Base-by-base conservation (phyloP, 2,797 vertebrate genomes). In the Enteromius radiatus region DNA sequence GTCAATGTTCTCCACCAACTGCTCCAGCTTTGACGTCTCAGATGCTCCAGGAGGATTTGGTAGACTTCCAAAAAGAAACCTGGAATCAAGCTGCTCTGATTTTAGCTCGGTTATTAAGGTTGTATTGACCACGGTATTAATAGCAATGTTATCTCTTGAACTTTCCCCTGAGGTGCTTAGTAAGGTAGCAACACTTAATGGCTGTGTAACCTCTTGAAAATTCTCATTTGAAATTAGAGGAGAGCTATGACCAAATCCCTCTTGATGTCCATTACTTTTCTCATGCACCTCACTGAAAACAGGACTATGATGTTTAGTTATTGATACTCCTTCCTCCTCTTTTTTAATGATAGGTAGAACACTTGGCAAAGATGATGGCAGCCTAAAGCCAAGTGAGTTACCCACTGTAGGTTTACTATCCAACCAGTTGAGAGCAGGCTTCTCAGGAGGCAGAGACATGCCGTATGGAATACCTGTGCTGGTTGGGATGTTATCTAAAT, bases 1-100 rank as follows among this genome's bases (percentile, higher is more conserved):
- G 94, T 99, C 98, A 82, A 99, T 99, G 90, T 99, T 99, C 91
- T 99, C 97, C 47, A 99, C 98, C 80, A 99, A 94, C 23, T 98
- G 97, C 90, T 99, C 97, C 61, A 99, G 93, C 90, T 99, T 99
- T 59, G 97, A 98, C 0, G 98, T 99, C 93, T 99, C 98, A 1
- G 98, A 99, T 8, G 97, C 95, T 87, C 96, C 96, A 38, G 96
- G 92, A 19, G 96, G 95, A 90, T 98, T 97, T 89, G 98, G 82
- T 8, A 98, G 95, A 64, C 96, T 96, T 84, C 97, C 97, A 80
- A 99, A 97, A 4, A 97, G 96, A 91, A 99, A 99, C 89, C 96
- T 98, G 23, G 97, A 95, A 92, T 97, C 98, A 89, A 98, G 97
- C 85, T 98, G 96, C 87, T 99, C 97, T 0, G 96, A 96, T 95